phyloP scores from a whole-genome alignment of 2,113 vertebrate species.

The Campylorhamphus procurvoides region DNA sequence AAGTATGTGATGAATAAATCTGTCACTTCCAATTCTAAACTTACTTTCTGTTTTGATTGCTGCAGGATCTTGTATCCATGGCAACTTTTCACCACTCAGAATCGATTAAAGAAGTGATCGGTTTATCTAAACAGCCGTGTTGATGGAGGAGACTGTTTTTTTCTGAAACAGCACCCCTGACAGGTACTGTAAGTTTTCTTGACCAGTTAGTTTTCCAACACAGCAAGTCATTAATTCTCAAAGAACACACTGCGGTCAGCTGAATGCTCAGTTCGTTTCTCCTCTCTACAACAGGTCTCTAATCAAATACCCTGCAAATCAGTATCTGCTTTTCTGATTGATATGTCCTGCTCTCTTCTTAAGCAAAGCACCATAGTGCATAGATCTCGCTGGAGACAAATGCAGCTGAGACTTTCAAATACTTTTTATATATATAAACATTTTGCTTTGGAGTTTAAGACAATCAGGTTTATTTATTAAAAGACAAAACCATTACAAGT shows the following conservation, averaged over 20 bases:
- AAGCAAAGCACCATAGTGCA: neutral
- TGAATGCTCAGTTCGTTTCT: neutral
- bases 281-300: neutral
- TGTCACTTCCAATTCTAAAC: constrained; percentile 82
- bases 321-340: constrained; percentile 33
- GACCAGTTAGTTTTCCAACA: constrained; percentile 51
- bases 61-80: constrained; percentile 78
- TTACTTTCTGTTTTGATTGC: constrained; percentile 78
- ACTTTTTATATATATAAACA: neutral
- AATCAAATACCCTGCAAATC: constrained; percentile 44
- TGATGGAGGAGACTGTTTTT: constrained; percentile 70
- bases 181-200: constrained; percentile 51
- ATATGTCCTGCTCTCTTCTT: neutral
- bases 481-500: neutral
- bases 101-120: constrained; percentile 77
- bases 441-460: neutral
- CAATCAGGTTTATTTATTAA: neutral
- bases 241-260: neutral
- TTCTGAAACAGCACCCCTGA: constrained; percentile 65
- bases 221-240: constrained; percentile 14
- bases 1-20: constrained; percentile 84
- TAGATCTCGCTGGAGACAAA: neutral
- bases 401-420: neutral
- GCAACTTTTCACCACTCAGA: constrained; percentile 80
- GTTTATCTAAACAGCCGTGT: constrained; percentile 72